A percentile compares a stretch with the other conserved stretches of the same genome.
phyloP scores from a whole-genome alignment of 2,888 invertebrate species.

The Epinotia ramella region DNA sequence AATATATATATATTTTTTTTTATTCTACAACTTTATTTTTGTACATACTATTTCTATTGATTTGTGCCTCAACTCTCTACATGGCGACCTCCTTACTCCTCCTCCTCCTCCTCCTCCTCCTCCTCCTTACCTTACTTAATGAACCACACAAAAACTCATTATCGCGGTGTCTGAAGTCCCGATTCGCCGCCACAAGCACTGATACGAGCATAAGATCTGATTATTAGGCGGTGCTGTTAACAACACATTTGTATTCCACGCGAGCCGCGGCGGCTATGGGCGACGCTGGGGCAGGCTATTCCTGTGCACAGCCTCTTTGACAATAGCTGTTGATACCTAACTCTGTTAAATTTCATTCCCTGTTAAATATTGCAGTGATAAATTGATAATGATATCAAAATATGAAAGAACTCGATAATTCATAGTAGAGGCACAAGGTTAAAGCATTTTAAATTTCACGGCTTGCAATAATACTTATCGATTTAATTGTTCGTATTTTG shows the following conservation, averaged over 20 bases:
- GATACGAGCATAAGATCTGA: conserved; percentile 1
- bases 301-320: conserved; percentile 10
- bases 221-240: conserved; percentile 23
- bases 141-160: conserved; percentile 19
- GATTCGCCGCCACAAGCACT: not conserved
- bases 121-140: not conserved
- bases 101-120: too few relatives aligned
- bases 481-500: not conserved
- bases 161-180: not conserved
- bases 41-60: too few relatives aligned
- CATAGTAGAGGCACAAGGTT: not conserved
- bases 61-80: too few relatives aligned
- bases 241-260: conserved; percentile 37
- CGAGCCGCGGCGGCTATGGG: not conserved
- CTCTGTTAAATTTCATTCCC: not conserved
- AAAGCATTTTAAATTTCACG: not conserved
- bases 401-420: too few relatives aligned
- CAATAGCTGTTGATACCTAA: conserved; percentile 1
- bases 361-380: not conserved
- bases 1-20: too few relatives aligned
- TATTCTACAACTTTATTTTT: too few relatives aligned
- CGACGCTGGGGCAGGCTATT: conserved; percentile 14
- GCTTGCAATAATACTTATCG: not conserved
- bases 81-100: too few relatives aligned
- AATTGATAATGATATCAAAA: too few relatives aligned